These are phyloP conservation scores for Onychostruthus taczanowskii DNA, from an alignment of 2,113 vertebrate species.

Conservation along the genomic window DNA sequence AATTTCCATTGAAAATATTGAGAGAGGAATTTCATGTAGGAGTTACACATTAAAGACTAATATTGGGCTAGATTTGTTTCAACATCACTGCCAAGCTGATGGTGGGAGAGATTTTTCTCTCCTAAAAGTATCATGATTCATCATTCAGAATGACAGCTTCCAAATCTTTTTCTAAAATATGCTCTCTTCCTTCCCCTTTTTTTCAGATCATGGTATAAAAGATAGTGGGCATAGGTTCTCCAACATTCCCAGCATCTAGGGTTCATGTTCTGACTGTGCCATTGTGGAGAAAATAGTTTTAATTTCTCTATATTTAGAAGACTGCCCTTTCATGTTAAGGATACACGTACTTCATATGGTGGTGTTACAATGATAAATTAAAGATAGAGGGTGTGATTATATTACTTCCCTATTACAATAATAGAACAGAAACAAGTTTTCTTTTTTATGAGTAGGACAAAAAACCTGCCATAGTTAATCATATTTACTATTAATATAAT, in stretches of 20 bases:
- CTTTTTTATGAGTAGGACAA: background rate
- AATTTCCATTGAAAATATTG: background rate
- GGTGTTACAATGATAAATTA: background rate
- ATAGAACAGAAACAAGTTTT: background rate
- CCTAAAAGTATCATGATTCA: background rate
- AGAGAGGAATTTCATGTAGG: background rate
- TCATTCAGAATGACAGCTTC: background rate
- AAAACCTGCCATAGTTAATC: background rate
- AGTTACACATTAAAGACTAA: background rate
- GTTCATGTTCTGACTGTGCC: background rate
- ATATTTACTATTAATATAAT: background rate
- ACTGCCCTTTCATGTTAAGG: background rate
- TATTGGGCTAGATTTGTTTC: background rate
- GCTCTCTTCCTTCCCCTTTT: background rate
- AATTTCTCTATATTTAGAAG: background rate
- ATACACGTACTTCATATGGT: background rate
- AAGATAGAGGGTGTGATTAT: background rate
- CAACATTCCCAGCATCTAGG: background rate
- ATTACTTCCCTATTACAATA: background rate
- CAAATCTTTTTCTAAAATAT: background rate
- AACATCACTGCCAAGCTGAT: background rate
- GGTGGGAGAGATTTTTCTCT: background rate
- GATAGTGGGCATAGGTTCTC: rapidly evolving
- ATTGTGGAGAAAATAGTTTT: background rate
- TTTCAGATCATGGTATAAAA: background rate